These are phyloP conservation scores for Acanthurus leucopareius DNA, from an alignment of 2,797 vertebrate genomes.

Conservation along the genomic window DNA sequence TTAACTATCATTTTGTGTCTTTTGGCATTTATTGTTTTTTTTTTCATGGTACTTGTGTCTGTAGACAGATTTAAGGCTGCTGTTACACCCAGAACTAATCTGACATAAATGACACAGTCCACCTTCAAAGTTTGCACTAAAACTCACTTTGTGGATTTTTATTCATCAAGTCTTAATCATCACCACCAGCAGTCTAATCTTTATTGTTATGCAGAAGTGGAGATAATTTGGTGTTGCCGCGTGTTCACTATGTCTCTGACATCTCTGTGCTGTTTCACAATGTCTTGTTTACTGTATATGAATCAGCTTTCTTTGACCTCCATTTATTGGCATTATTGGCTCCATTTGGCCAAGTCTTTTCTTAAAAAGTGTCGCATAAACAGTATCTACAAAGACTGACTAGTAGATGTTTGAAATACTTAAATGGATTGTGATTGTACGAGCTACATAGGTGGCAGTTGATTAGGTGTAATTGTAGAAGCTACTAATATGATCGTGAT, in stretches of 20 bases:
- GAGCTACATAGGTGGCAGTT: not conserved
- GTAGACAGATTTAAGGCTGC: not conserved
- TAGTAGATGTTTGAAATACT: not conserved
- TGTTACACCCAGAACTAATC: not conserved
- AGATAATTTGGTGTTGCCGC: conserved; percentile 1
- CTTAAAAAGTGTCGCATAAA: not conserved
- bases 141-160: not conserved
- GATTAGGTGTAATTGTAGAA: not conserved
- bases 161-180: conserved; percentile 6
- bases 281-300: not conserved
- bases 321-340: not conserved
- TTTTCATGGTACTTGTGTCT: not conserved
- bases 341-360: not conserved
- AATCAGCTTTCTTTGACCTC: not conserved
- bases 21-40: not conserved
- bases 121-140: not conserved
- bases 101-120: not conserved
- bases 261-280: not conserved
- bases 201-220: not conserved
- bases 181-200: not conserved
- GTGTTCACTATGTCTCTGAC: not conserved
- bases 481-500: conserved; percentile 62
- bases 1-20: not conserved
- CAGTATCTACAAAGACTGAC: not conserved
- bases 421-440: not conserved